phyloP scores from a whole-genome alignment of 2,888 invertebrate genomes.

The Choreutis nemorana region DNA sequence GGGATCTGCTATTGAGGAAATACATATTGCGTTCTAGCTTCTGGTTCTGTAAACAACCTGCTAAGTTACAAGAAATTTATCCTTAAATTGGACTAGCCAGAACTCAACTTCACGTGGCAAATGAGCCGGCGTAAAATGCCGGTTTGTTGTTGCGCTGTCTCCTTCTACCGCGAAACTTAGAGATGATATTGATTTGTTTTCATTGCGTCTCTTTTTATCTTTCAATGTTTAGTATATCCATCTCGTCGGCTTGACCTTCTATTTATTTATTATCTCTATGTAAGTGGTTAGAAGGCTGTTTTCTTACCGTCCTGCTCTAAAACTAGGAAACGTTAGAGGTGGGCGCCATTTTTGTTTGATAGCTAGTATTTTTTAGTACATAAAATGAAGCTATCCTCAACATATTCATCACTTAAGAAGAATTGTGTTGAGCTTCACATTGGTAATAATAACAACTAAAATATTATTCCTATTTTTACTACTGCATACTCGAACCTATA shows the following conservation, averaged over 20 bases:
- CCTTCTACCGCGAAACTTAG: conserved; percentile 47
- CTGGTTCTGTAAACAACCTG: conserved; percentile 25
- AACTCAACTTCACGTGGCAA: conserved; percentile 19
- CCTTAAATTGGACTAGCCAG: conserved; percentile 13
- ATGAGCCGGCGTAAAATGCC: conserved; percentile 49
- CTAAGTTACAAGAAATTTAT: conserved; percentile 16
- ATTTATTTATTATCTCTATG: conserved; percentile 50
- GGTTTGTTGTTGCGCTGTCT: conserved; percentile 62
- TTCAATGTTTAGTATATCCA: conserved; percentile 32
- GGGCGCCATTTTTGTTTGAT: conserved; percentile 33
- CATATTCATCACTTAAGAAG: too few species aligned
- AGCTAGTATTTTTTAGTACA: too few species aligned
- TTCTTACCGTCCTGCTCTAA: conserved; percentile 57
- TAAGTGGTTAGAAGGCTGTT: conserved; percentile 50
- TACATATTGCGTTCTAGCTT: conserved; percentile 20
- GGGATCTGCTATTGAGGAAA: conserved; percentile 25
- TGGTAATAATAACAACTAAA: too few species aligned
- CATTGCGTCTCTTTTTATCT: conserved; percentile 58
- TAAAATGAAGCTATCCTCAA: too few species aligned
- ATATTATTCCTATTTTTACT: too few species aligned
- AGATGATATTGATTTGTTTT: conserved; percentile 67
- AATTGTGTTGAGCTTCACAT: too few species aligned
- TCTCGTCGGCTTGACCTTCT: conserved; percentile 55
- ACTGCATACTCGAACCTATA: too few species aligned
- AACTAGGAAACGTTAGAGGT: conserved; percentile 36